A percentile compares a stretch with the other conserved stretches of the same genome.
Evolutionary conservation across 2,888 invertebrate species (phyloP).

Genomic region (Acleris holmiana): DNA sequence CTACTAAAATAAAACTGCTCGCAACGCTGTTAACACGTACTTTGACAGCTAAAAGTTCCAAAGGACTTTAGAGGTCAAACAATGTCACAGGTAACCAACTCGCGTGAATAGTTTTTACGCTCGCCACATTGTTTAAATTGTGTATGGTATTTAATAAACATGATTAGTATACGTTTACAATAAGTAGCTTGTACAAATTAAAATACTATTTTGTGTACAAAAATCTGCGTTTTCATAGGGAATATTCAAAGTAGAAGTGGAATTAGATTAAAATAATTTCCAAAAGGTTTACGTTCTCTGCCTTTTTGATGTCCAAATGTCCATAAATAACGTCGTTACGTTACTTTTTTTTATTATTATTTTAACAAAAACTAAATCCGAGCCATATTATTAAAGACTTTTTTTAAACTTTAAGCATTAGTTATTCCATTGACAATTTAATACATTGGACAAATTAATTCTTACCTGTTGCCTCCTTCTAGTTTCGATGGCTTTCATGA

Average conservation of each 20-base stretch:
- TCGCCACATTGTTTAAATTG: slow-evolving; percentile 47
- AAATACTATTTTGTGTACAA: neutral
- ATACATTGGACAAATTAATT: slow-evolving; percentile 3
- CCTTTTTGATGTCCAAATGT: neutral
- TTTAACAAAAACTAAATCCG: too few relatives aligned
- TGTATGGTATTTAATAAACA: neutral
- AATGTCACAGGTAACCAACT: slow-evolving; percentile 64
- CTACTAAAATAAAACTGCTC: slow-evolving; percentile 33
- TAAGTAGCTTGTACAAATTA: neutral
- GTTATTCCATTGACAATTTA: too few relatives aligned
- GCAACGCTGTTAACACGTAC: slow-evolving; percentile 40
- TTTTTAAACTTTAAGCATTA: too few relatives aligned
- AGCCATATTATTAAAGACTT: neutral
- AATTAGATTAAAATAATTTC: neutral
- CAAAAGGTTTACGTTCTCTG: slow-evolving; percentile 20
- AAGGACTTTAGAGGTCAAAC: slow-evolving; percentile 72
- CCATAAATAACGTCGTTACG: neutral
- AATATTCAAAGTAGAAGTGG: neutral
- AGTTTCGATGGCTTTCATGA: slow-evolving; percentile 62
- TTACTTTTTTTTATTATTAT: neutral
- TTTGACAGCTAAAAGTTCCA: slow-evolving; percentile 61
- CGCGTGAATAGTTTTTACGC: slow-evolving; percentile 46
- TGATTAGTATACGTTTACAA: too few relatives aligned
- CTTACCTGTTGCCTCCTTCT: slow-evolving; percentile 49
- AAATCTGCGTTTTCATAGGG: neutral